Conservation (phyloP, 2,797 vertebrate genomes). For the Geranospiza caerulescens region DNA sequence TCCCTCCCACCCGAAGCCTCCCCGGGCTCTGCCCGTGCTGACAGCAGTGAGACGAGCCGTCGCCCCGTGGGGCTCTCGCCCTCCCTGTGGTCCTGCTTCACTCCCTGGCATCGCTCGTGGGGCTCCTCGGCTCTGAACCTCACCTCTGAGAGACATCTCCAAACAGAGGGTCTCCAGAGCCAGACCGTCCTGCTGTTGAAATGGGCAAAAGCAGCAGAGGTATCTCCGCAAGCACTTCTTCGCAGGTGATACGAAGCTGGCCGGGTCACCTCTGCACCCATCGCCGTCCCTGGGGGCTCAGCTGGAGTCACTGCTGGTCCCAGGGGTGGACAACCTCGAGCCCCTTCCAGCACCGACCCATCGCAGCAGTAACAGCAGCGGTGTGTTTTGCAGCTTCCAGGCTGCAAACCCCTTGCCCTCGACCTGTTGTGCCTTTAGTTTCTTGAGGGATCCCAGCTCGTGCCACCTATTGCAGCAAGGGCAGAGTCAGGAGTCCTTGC, state of each 20-base stretch:
- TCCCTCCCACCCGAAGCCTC: background rate
- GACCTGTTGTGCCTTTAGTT: background rate
- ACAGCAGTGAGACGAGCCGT: background rate
- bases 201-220: background rate
- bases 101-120: background rate
- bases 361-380: background rate
- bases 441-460: background rate
- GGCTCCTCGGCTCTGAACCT: background rate
- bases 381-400: background rate
- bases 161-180: background rate
- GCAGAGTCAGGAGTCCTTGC: background rate
- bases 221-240: background rate
- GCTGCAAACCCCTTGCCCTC: background rate
- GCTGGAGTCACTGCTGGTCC: background rate
- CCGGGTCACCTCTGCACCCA: rapidly evolving
- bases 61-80: rapidly evolving
- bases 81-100: background rate
- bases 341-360: background rate
- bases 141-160: background rate
- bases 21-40: background rate
- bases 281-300: background rate
- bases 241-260: background rate
- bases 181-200: background rate
- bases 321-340: rapidly evolving
- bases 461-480: background rate